Percentiles rank a stretch among this genome's conserved stretches.
Conservation (phyloP, 2,888 invertebrate species). For the Drosophila macrospina region DNA sequence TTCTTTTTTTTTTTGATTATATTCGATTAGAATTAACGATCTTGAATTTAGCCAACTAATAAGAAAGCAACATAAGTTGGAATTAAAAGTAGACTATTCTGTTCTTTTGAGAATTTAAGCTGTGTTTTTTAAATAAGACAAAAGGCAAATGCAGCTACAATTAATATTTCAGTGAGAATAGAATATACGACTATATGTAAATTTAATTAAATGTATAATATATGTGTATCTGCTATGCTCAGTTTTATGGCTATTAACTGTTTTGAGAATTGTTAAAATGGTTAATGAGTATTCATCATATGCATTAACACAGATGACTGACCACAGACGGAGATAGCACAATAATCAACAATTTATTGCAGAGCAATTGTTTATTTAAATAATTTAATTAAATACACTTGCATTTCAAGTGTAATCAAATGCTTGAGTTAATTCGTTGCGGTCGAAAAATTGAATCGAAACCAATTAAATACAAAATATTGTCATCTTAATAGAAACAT, state of each 20-base stretch:
- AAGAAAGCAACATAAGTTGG: constrained; percentile 3
- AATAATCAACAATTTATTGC: constrained; percentile 33
- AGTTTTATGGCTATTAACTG: constrained; percentile 47
- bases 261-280: constrained; percentile 53
- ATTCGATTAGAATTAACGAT: constrained; percentile 3
- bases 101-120: neutral
- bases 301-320: constrained; percentile 39
- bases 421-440: constrained; percentile 3
- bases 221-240: constrained; percentile 33
- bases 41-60: constrained; percentile 2
- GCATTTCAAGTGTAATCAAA: neutral
- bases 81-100: neutral
- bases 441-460: neutral
- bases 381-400: constrained; percentile 21
- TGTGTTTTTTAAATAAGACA: too few relatives aligned
- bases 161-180: constrained; percentile 8
- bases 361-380: constrained; percentile 20
- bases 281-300: constrained; percentile 55
- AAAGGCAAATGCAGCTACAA: constrained; percentile 11
- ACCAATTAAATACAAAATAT: neutral
- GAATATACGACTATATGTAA: constrained; percentile 4
- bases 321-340: constrained; percentile 14
- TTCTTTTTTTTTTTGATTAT: too few relatives aligned
- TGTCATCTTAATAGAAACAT: constrained; percentile 18
- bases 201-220: neutral